phyloP scores from a whole-genome alignment of 2,797 vertebrate genomes.

The Sebastes hubbsi region DNA sequence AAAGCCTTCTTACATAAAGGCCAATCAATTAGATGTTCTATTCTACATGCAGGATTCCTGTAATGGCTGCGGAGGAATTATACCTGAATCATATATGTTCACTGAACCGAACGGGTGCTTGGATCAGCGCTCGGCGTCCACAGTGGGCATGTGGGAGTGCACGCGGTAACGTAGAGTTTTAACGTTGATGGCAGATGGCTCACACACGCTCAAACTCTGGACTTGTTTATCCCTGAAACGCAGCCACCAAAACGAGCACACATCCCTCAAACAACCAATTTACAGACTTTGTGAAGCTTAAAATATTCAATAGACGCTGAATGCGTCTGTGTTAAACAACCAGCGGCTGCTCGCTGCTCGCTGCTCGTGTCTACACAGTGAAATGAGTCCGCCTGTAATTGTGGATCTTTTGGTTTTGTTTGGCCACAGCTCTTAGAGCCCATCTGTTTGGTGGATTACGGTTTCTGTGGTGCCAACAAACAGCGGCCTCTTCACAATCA shows the following conservation, averaged over 20 bases:
- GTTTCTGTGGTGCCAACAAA: conserved; percentile 39
- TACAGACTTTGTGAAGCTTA: conserved; percentile 27
- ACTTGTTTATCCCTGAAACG: conserved; percentile 7
- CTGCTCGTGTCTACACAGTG: conserved; percentile 12
- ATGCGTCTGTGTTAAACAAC: not conserved
- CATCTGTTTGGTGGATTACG: conserved; percentile 55
- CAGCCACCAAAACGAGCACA: not conserved
- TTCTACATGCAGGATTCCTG: not conserved
- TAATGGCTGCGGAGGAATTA: conserved; percentile 7
- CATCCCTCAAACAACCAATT: conserved; percentile 20
- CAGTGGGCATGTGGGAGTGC: not conserved
- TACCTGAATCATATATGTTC: conserved; percentile 11
- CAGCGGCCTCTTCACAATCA: conserved; percentile 48
- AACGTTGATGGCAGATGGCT: not conserved
- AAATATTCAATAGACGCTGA: conserved; percentile 11
- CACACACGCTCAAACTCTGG: not conserved
- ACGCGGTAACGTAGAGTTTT: not conserved
- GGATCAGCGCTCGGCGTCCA: not conserved
- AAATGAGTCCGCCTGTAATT: not conserved
- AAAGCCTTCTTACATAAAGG: not conserved
- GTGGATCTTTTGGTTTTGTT: conserved; percentile 23
- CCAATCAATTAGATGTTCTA: not conserved
- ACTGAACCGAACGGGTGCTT: not conserved
- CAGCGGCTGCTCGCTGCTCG: conserved; percentile 11
- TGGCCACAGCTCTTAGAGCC: conserved; percentile 26